A percentile compares a stretch with the other conserved stretches of the same genome.
phyloP scores from a whole-genome alignment of 1,140 invertebrate genomes.

The Cyrtorhinus lividipennis region DNA sequence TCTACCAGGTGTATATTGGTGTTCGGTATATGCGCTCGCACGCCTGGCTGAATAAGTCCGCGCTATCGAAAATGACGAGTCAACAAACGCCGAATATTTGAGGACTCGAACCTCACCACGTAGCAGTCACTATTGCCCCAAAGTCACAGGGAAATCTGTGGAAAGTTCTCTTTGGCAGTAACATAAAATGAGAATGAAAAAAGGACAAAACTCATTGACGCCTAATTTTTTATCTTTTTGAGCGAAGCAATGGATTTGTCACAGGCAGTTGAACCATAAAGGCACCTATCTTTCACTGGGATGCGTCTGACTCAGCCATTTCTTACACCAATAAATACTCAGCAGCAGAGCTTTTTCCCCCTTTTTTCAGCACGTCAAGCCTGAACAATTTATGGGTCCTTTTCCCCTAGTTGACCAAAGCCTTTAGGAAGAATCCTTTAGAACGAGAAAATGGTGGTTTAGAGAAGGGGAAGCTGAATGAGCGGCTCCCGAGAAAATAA shows the following conservation, averaged over 20 bases:
- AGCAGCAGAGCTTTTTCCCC: background rate
- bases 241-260: background rate
- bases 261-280: background rate
- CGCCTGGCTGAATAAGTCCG: too few species aligned
- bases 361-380: background rate
- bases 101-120: too few species aligned
- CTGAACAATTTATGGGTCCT: background rate
- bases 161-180: too few species aligned
- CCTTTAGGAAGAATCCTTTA: background rate
- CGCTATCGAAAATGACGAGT: too few species aligned
- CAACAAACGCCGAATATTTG: too few species aligned
- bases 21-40: too few species aligned
- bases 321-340: background rate
- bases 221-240: too few species aligned
- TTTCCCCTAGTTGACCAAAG: background rate
- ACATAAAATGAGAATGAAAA: too few species aligned
- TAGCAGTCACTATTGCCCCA: too few species aligned
- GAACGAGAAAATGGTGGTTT: background rate
- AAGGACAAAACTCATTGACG: too few species aligned
- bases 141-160: too few species aligned
- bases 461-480: background rate
- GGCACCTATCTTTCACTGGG: background rate
- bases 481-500: background rate
- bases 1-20: too few species aligned
- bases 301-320: background rate